phyloP scores from a whole-genome alignment of 2,888 invertebrate species.

The Philereme vetulata region DNA sequence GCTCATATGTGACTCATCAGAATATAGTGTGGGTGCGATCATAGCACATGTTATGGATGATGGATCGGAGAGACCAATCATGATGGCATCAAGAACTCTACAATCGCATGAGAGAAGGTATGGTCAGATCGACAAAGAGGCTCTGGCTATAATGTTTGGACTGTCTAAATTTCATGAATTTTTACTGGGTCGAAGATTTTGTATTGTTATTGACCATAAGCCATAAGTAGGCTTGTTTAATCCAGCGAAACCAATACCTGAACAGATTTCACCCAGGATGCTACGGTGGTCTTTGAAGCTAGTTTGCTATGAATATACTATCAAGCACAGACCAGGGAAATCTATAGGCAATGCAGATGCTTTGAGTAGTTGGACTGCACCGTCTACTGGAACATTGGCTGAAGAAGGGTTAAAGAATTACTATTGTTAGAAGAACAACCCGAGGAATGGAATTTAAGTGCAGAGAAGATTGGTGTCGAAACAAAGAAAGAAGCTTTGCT shows the following conservation, averaged over 20 bases:
- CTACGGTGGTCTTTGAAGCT: constrained; percentile 12
- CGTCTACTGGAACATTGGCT: too few species aligned
- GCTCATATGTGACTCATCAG: background rate
- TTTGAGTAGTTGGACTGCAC: constrained; percentile 24
- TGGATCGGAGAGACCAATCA: constrained; percentile 32
- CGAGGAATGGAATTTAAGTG: too few species aligned
- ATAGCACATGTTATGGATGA: constrained; percentile 5
- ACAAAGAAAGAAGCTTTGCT: too few species aligned
- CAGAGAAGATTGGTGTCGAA: too few species aligned
- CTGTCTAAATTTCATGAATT: constrained; percentile 29
- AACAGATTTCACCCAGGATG: constrained; percentile 15
- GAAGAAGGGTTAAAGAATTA: too few species aligned
- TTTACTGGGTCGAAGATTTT: constrained; percentile 23
- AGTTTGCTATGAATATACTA: constrained; percentile 4
- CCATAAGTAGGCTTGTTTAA: constrained; percentile 26
- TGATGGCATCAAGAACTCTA: constrained; percentile 31
- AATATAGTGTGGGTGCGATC: constrained; percentile 9
- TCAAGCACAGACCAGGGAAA: constrained; percentile 15
- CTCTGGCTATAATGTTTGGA: constrained; percentile 38
- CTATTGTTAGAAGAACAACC: too few species aligned
- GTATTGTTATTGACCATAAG: constrained; percentile 31
- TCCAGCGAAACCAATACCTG: constrained; percentile 19
- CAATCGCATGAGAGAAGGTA: background rate
- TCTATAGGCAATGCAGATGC: constrained; percentile 23
- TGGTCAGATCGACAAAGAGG: constrained; percentile 35